Conservation (phyloP, 2,888 invertebrate genomes). For the Diaprepes abbreviatus region DNA sequence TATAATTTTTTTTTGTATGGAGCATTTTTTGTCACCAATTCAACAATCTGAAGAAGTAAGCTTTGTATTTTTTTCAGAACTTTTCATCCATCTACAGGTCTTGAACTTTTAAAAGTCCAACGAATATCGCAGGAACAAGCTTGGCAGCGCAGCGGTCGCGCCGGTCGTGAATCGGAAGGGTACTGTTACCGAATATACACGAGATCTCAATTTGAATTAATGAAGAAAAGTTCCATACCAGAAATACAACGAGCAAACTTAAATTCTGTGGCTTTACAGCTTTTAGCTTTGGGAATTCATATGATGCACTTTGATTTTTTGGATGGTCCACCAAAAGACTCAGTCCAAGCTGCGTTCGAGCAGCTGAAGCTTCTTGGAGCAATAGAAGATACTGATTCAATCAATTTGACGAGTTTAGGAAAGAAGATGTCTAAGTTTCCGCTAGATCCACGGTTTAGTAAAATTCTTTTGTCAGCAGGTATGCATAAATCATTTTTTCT, state of each 20-base stretch:
- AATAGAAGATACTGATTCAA: constrained; percentile 72
- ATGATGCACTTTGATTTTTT: constrained; percentile 90
- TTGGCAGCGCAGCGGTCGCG: constrained; percentile 93
- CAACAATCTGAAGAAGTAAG: no score
- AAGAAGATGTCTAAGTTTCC: constrained; percentile 92
- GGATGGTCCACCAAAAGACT: constrained; percentile 86
- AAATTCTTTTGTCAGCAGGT: constrained; percentile 74
- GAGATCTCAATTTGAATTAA: constrained; percentile 78
- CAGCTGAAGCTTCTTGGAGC: constrained; percentile 80
- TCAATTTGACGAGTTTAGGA: constrained; percentile 83
- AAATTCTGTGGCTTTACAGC: constrained; percentile 80
- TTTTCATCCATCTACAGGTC: constrained; percentile 84
- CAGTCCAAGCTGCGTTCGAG: constrained; percentile 75
- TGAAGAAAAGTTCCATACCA: constrained; percentile 82
- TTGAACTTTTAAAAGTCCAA: constrained; percentile 86
- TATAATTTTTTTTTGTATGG: no score
- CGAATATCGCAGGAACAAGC: constrained; percentile 92
- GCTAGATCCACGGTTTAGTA: constrained; percentile 90
- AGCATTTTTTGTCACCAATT: no score
- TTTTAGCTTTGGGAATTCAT: constrained; percentile 87
- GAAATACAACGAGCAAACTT: constrained; percentile 86
- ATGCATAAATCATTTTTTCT: no score
- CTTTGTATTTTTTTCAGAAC: constrained; percentile 71
- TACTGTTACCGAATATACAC: constrained; percentile 91
- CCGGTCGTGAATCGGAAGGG: constrained; percentile 89